phyloP scores from a whole-genome alignment of 2,797 vertebrate species.

The Babyrousa celebensis region DNA sequence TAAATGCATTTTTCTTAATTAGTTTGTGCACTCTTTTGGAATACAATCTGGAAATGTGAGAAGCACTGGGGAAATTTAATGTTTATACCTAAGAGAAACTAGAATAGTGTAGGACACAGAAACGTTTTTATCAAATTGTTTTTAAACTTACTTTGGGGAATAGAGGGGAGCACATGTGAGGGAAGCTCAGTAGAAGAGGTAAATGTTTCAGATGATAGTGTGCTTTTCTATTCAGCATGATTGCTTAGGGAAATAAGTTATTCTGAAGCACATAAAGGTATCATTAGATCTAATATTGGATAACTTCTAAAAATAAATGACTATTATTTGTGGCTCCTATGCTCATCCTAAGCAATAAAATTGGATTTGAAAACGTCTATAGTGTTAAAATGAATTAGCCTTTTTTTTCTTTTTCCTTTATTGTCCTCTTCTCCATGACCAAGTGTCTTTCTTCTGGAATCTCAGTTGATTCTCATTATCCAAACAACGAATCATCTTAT shows the following conservation, averaged over 20 bases:
- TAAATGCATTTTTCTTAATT: slow-evolving; percentile 63
- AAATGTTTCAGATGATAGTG: slow-evolving; percentile 8
- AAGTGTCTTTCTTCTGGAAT: not conserved
- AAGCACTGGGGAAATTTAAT: slow-evolving; percentile 50
- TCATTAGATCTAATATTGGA: slow-evolving; percentile 12
- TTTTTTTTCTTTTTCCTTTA: not conserved
- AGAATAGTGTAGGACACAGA: not conserved
- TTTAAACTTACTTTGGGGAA: slow-evolving; percentile 50
- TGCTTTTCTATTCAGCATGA: not conserved
- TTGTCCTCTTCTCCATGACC: not conserved
- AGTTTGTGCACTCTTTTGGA: slow-evolving; percentile 18
- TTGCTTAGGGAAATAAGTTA: not conserved
- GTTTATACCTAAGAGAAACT: slow-evolving; percentile 34
- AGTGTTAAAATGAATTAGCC: not conserved
- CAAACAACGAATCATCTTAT: not conserved
- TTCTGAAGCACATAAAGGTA: slow-evolving; percentile 52
- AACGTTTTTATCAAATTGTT: slow-evolving; percentile 57
- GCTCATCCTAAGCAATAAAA: not conserved
- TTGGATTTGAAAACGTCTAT: slow-evolving; percentile 28
- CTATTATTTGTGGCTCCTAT: slow-evolving; percentile 19
- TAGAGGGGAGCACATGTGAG: not conserved
- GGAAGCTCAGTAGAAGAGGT: not conserved
- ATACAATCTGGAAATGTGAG: slow-evolving; percentile 52
- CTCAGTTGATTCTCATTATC: slow-evolving; percentile 33
- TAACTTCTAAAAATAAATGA: slow-evolving; percentile 55